A percentile compares a stretch with the other conserved stretches of the same genome.
phyloP scores from a whole-genome alignment of 2,888 invertebrate species.

The Zonitis immaculata region DNA sequence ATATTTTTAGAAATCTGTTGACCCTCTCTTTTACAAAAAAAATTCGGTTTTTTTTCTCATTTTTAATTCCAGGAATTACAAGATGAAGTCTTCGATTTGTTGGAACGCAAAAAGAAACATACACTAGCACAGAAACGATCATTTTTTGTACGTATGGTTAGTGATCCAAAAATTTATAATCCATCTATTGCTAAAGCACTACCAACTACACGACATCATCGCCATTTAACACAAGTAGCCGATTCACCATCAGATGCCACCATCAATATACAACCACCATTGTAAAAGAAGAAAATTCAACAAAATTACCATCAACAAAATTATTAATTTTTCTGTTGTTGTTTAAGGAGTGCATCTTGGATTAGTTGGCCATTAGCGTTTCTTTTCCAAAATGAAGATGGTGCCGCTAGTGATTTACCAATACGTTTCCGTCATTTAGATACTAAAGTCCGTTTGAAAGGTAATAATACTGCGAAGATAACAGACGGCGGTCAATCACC shows the following conservation, averaged over 20 bases:
- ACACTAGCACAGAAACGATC: slow-evolving; percentile 87
- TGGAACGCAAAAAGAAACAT: slow-evolving; percentile 70
- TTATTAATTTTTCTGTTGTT: slow-evolving; percentile 31
- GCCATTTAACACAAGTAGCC: slow-evolving; percentile 53
- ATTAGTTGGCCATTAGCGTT: slow-evolving; percentile 91
- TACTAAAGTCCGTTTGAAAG: slow-evolving; percentile 75
- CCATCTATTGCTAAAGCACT: slow-evolving; percentile 79
- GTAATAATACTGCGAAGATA: slow-evolving; percentile 48
- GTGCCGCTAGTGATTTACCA: slow-evolving; percentile 65
- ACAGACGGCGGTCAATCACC: slow-evolving; percentile 60
- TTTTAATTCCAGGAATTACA: slow-evolving; percentile 52
- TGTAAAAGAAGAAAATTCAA: no score
- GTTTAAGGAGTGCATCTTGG: slow-evolving; percentile 81
- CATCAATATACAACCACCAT: slow-evolving; percentile 46
- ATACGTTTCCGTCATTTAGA: slow-evolving; percentile 86
- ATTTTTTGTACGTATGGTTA: slow-evolving; percentile 96
- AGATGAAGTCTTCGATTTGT: slow-evolving; percentile 71
- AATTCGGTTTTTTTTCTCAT: slow-evolving; percentile 10
- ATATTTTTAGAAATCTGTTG: background rate
- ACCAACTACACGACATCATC: slow-evolving; percentile 56
- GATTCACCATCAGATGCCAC: slow-evolving; percentile 49
- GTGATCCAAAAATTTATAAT: slow-evolving; percentile 95
- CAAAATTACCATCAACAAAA: slow-evolving; percentile 11
- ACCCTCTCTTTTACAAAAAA: background rate
- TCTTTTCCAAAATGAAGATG: slow-evolving; percentile 72